phyloP scores from a whole-genome alignment of 2,888 invertebrate species.

The Pocota personata region DNA sequence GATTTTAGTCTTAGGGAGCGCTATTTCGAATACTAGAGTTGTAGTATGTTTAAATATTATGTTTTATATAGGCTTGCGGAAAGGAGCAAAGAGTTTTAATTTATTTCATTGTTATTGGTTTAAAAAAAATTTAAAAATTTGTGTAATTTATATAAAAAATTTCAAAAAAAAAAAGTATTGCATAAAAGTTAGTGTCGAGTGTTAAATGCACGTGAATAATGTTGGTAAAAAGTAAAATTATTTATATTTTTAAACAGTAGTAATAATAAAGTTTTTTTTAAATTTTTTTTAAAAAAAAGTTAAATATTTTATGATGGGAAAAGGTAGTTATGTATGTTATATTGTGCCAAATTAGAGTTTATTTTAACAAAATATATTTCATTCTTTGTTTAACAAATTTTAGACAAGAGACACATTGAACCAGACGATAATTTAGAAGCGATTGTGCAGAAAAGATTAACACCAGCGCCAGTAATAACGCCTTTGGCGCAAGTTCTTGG shows the following conservation, averaged over 20 bases:
- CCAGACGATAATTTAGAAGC: too few species aligned
- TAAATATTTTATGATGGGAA: too few species aligned
- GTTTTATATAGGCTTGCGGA: constrained; percentile 11
- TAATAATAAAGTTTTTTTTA: neutral
- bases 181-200: neutral
- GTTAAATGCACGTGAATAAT: neutral
- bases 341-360: neutral
- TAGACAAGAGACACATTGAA: too few species aligned
- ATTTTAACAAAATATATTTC: too few species aligned
- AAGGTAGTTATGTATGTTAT: neutral
- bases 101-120: constrained; percentile 17
- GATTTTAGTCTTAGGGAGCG: constrained; percentile 14
- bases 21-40: constrained; percentile 30
- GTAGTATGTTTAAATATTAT: constrained; percentile 3
- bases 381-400: too few species aligned
- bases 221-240: neutral
- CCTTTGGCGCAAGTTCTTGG: too few species aligned
- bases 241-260: neutral
- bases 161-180: neutral
- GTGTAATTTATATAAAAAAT: neutral
- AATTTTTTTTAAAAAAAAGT: too few species aligned
- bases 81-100: constrained; percentile 33
- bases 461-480: too few species aligned
- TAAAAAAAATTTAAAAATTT: neutral
- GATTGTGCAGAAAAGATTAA: too few species aligned